Percentiles rank a stretch among this genome's conserved stretches.
These are phyloP conservation scores for Silurus lanzhouensis DNA, from an alignment of 2,797 vertebrate genomes.

Conservation along the genomic window DNA sequence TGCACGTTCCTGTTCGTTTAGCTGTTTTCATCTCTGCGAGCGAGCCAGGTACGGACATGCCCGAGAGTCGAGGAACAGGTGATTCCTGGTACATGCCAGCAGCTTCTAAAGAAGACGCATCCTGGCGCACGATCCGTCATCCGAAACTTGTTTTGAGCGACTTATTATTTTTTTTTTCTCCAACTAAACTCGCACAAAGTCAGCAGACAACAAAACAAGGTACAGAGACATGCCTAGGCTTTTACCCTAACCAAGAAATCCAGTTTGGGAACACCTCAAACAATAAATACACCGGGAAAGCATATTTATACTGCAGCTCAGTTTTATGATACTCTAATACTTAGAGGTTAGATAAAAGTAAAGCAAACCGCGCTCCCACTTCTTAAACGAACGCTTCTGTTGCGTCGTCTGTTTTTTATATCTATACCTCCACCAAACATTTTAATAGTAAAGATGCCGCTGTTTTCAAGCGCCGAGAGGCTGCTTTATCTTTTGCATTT, in stretches of 20 bases:
- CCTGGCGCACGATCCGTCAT: neutral
- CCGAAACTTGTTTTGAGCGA: neutral
- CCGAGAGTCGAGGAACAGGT: slow-evolving; percentile 24
- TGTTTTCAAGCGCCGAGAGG: neutral
- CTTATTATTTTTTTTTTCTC: neutral
- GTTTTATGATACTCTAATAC: neutral
- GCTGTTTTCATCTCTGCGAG: neutral
- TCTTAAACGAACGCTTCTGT: neutral
- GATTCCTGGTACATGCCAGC: neutral
- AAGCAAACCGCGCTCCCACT: too few species aligned
- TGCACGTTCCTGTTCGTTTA: slow-evolving; percentile 7
- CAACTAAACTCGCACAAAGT: neutral
- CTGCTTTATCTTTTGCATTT: neutral
- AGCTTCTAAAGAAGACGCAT: slow-evolving; percentile 10
- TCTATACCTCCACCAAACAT: neutral
- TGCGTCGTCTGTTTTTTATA: neutral
- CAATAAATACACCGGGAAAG: too few species aligned
- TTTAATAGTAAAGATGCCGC: neutral
- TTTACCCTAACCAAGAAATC: neutral
- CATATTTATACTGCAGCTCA: too few species aligned
- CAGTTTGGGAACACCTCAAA: neutral
- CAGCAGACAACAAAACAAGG: neutral
- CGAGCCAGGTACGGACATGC: slow-evolving; percentile 16
- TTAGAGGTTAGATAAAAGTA: neutral
- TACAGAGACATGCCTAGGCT: slow-evolving; percentile 5